Evolutionary conservation across 2,888 invertebrate species (phyloP), one percentile per base, ranked within the genome.

Genomic region (Prosapia bicincta): DNA sequence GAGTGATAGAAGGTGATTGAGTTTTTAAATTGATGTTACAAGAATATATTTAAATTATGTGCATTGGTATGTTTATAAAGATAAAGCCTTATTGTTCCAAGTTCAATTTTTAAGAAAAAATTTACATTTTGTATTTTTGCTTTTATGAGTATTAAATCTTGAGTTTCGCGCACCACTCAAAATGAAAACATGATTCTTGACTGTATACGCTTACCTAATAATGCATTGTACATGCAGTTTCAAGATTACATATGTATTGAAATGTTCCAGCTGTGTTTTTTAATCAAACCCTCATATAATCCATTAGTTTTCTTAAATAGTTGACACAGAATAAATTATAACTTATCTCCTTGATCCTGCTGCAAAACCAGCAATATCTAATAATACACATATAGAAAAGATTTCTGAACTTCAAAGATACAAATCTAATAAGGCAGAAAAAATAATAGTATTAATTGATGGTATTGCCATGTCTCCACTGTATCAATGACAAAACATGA

Each of bases 61-160:
- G 13, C n/a, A 10, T 54, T 20, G 54, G 54, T 54, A 54, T 54
- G 54, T 54, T 54, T 54, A 54, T 54, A 54, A 54, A 54, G 20
- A n/a, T n/a, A 54, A 54, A 54, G 54, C 54, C 54, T 54, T 54
- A 54, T 54, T 54, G 54, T 54, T 54, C 54, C 54, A 54, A 54
- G 54, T 54, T 54, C 5, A 13, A 20, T n/a, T 54, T 54, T 20
- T 20, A 54, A 54, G 15, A 38, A 54, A 54, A 54, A 54, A 5
- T 54, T 54, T 5, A 54, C n/a, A 54, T 54, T 54, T 54, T 54
- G 54, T 54, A 54, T 54, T 20, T 3, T 20, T 54, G 20, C 54
- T 54, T 20, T 54, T 54, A 54, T 54, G n/a, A n/a, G n/a, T n/a
- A n/a, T n/a, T n/a, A n/a, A n/a, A 20, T 54, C 20, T 54, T 38